phyloP scores from a whole-genome alignment of 2,113 vertebrate species.

The Suncus etruscus region DNA sequence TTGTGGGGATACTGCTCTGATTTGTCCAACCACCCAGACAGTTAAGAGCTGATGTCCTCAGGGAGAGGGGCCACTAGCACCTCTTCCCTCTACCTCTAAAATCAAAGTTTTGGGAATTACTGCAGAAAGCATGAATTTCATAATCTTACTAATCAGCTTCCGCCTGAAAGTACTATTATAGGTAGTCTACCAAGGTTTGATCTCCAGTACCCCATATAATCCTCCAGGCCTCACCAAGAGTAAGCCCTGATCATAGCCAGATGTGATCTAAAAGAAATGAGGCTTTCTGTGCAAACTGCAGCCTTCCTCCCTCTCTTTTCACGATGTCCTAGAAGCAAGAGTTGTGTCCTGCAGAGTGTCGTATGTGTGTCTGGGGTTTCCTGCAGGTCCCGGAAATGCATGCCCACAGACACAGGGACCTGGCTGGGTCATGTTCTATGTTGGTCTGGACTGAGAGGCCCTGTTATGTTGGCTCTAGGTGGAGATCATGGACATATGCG shows the following conservation, averaged over 20 bases:
- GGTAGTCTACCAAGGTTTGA: too few species aligned
- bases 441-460: not conserved
- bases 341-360: not conserved
- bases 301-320: too few species aligned
- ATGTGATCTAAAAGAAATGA: not conserved
- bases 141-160: not conserved
- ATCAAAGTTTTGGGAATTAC: not conserved
- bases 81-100: not conserved
- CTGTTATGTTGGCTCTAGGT: slow-evolving; percentile 88
- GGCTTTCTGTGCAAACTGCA: not conserved
- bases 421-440: not conserved
- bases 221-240: too few species aligned
- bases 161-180: too few species aligned
- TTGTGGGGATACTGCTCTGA: too few species aligned
- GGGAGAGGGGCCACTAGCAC: too few species aligned
- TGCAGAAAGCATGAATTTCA: not conserved
- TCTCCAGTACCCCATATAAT: too few species aligned
- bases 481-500: slow-evolving; percentile 89
- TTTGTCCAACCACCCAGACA: too few species aligned
- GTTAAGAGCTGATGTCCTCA: too few species aligned
- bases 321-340: not conserved
- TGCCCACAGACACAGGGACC: accelerated
- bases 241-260: too few species aligned
- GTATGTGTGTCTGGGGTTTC: not conserved
- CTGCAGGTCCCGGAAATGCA: accelerated